Percentiles rank a stretch among this genome's conserved stretches.
Evolutionary conservation across 1,140 invertebrate species (phyloP).

Genomic region (Solenopsis invicta): DNA sequence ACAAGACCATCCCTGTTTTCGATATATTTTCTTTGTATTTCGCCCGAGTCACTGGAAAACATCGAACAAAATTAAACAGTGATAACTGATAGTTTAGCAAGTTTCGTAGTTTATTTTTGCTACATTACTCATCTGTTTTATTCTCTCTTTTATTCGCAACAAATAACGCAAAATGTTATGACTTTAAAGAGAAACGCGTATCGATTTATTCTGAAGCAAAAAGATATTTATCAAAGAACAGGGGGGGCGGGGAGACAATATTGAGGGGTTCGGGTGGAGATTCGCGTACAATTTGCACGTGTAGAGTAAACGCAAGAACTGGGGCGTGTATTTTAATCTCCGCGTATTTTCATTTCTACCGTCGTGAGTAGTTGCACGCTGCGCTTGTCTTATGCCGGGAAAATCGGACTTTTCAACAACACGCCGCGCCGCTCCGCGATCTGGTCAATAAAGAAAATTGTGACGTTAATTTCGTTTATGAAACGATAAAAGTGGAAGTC

Average conservation of each 20-base stretch:
- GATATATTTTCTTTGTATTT: not conserved
- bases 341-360: slow-evolving; percentile 54
- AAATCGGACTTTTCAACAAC: slow-evolving; percentile 1
- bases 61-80: not conserved
- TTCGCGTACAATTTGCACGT: slow-evolving; percentile 37
- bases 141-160: not conserved
- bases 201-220: not conserved
- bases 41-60: not conserved
- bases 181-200: not conserved
- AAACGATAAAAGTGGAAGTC: slow-evolving; percentile 35
- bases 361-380: not conserved
- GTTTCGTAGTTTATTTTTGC: not conserved
- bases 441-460: slow-evolving; percentile 53
- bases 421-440: not conserved
- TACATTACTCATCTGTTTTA: not conserved
- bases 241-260: not conserved
- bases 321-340: slow-evolving; percentile 51
- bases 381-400: slow-evolving; percentile 5
- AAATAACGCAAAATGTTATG: slow-evolving; percentile 15
- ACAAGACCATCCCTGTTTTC: not conserved
- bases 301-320: slow-evolving; percentile 52
- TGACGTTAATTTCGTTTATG: slow-evolving; percentile 46
- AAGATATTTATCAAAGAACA: slow-evolving; percentile 31
- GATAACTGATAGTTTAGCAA: not conserved
- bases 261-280: slow-evolving; percentile 9